phyloP scores from a whole-genome alignment of 2,888 invertebrate genomes.

The Agrotis ipsilon region DNA sequence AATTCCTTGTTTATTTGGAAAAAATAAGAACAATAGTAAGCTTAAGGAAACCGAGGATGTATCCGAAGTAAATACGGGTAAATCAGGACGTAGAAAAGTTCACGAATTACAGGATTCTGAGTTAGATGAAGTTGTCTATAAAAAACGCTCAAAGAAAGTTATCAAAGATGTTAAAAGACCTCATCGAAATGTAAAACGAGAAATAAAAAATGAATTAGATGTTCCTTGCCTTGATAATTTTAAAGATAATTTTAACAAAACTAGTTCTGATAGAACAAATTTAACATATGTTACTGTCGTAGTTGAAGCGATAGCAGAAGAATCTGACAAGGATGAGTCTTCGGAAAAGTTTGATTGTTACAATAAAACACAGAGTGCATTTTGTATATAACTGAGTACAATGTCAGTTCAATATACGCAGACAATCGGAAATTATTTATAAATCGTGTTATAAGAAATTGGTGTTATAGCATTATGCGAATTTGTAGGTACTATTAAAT shows the following conservation, averaged over 20 bases:
- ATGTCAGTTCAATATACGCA: no score
- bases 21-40: constrained; percentile 2
- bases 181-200: background rate
- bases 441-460: constrained; percentile 3
- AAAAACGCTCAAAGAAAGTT: background rate
- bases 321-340: background rate
- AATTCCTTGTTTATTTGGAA: constrained; percentile 58
- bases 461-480: constrained; percentile 4
- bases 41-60: background rate
- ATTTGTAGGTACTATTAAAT: constrained; percentile 1
- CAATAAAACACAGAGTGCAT: background rate
- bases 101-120: background rate
- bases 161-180: background rate
- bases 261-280: background rate
- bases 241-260: constrained; percentile 6
- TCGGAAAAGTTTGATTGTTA: background rate
- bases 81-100: background rate
- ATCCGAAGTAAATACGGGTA: background rate
- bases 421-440: background rate
- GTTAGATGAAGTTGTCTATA: background rate
- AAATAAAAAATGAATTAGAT: constrained; percentile 34
- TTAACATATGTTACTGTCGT: constrained; percentile 13
- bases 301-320: constrained; percentile 21
- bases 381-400: no score
- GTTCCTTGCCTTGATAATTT: constrained; percentile 17